Base-by-base conservation (phyloP, 2,113 vertebrate genomes). In the Callaeas wilsoni region DNA sequence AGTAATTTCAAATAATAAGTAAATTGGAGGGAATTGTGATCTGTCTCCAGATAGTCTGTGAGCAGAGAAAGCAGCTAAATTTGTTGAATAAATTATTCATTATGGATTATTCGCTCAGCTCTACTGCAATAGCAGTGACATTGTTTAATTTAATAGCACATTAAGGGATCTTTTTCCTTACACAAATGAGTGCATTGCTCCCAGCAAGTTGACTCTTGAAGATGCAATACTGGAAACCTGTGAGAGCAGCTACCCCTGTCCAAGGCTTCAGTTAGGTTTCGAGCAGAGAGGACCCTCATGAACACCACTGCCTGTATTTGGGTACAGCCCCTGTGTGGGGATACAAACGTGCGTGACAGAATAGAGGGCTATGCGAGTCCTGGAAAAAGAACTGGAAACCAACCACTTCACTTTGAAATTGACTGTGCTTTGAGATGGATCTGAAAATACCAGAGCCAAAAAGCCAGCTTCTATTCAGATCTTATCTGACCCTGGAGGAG, bases 81-180 rank as follows among this genome's bases (percentile, higher is more conserved):
- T 96, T 96, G 96, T 96, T 97, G 96, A 96, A 97, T 97, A 96
- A 97, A 97, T 97, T 97, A 97, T 97, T 97, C 96, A 97, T 96
- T 97, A 96, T 93, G 95, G 95, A 97, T 97, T 97, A 97, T 97
- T 97, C 96, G 93, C 96, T 97, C 96, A 96, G 95, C 96, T 96
- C 94, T 95, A 96, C 92, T 92, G 96, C 94, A 95, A 94, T 96
- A 96, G 92, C 94, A 97, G 92, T 96, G 96, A 96, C 96, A 97
- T 96, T 97, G 96, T 97, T 97, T 97, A 97, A 97, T 97, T 97
- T 97, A 97, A 97, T 96, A 96, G 96, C 96, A 95, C 96, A 97
- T 96, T 97, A 97, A 96, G 92, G 96, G 96, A 96, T 95, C 94
- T 96, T 96, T 92, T 95, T 93, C 90, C 94, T 96, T 96, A 96